Evolutionary conservation across 2,888 invertebrate genomes (phyloP).

Genomic region (Athalia rosae): DNA sequence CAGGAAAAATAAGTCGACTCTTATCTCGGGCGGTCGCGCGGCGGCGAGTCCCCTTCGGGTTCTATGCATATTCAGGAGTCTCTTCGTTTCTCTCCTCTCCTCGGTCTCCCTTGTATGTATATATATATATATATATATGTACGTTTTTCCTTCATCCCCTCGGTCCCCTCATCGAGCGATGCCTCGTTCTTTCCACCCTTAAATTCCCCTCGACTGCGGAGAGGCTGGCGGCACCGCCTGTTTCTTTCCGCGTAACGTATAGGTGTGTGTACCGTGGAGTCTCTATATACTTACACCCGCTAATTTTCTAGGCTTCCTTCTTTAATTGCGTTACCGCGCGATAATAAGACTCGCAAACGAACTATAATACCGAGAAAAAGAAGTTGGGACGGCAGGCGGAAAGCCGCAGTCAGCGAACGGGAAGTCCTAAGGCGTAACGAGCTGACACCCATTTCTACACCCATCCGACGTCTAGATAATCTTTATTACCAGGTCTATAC

Average conservation of each 20-base stretch:
- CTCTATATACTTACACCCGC: slow-evolving; percentile 70
- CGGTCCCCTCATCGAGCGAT: slow-evolving; percentile 55
- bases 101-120: too few species aligned
- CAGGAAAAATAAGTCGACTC: slow-evolving; percentile 72
- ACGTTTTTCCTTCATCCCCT: slow-evolving; percentile 50
- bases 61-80: slow-evolving; percentile 71
- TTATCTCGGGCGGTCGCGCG: slow-evolving; percentile 64
- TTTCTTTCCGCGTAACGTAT: slow-evolving; percentile 25
- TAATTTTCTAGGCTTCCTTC: slow-evolving; percentile 71
- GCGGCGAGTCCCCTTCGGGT: slow-evolving; percentile 69
- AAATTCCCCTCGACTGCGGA: neutral
- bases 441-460: slow-evolving; percentile 64
- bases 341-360: slow-evolving; percentile 64
- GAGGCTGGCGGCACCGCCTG: slow-evolving; percentile 46
- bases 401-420: neutral
- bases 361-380: slow-evolving; percentile 14
- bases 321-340: slow-evolving; percentile 68
- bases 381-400: neutral
- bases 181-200: slow-evolving; percentile 54
- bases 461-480: slow-evolving; percentile 62
- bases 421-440: slow-evolving; percentile 59
- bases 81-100: slow-evolving; percentile 50
- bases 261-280: slow-evolving; percentile 55
- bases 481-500: slow-evolving; percentile 50
- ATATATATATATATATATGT: too few species aligned